Base-by-base conservation (phyloP, 2,888 invertebrate species). In the Trissolcus brochymenae region DNA sequence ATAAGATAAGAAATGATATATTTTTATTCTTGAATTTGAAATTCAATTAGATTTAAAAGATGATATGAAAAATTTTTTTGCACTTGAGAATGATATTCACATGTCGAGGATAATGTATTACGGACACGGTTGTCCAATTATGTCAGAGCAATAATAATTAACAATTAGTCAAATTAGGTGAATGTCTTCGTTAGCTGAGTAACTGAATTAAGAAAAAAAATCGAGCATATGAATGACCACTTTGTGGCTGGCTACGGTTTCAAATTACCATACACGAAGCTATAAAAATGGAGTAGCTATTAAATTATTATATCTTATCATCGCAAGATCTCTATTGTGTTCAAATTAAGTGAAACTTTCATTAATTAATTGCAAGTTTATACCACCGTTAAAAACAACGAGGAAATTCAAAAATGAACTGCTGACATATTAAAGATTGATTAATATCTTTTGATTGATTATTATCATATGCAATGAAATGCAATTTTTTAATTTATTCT, bases 31-130 rank as follows among this genome's bases (percentile, higher is more conserved):
- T 14, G 46, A 51, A 62, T 51, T 51, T 29, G 50, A 71, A 71
- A 70, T 61, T 70, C 70, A 55, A 70, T 70, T 70, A 71, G 51
- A 13, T 43, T 54, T 55, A 56, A 61, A 61, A 55, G 40, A 19
- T 49, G 70, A 40, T 68, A 46, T 49, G 60, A 55, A 60, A 54
- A 50, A 35, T 35, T 59, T 46, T 55, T 50, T 61, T 70, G 49
- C 21, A 25, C 46, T 25, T 61, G 61, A 49, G 70, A 56, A 62
- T 16, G n/a, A 46, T n/a, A n/a, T 46, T 16, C 46, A 35, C 16
- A 46, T 46, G 46, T 46, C 66, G 65, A 19, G 29, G 4, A 19
- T n/a, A 16, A 51, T 62, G 61, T 19, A 19, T 62, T 60, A 62
- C 51, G 13, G 55, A 61, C 60, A 16, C n/a, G n/a, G 7, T 21